These are phyloP conservation scores for Volucella bombylans DNA, from an alignment of 2,888 invertebrate genomes.

Conservation along the genomic window DNA sequence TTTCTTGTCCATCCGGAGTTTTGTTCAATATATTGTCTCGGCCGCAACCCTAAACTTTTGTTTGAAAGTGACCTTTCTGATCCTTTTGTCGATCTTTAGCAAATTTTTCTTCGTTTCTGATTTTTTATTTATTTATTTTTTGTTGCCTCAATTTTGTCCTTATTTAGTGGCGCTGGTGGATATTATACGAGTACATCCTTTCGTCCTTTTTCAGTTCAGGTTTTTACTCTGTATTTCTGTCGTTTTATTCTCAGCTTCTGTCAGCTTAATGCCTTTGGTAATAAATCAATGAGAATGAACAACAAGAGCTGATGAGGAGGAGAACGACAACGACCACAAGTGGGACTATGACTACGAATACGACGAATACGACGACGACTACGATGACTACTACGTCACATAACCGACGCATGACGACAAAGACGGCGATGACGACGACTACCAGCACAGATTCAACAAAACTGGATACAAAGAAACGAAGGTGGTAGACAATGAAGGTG, in stretches of 20 bases:
- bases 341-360: slow-evolving; percentile 20
- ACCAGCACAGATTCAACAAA: slow-evolving; percentile 9
- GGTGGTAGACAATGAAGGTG: slow-evolving; percentile 25
- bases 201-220: slow-evolving; percentile 14
- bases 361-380: not conserved
- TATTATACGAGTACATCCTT: slow-evolving; percentile 13
- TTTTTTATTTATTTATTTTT: not conserved
- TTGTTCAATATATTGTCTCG: not conserved
- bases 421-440: not conserved
- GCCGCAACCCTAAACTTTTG: slow-evolving; percentile 26
- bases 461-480: slow-evolving; percentile 7
- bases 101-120: slow-evolving; percentile 56
- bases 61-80: slow-evolving; percentile 58
- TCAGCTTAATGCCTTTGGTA: slow-evolving; percentile 69
- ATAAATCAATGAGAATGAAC: slow-evolving; percentile 68
- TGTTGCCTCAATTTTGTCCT: slow-evolving; percentile 4
- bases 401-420: not conserved
- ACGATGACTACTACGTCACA: not conserved
- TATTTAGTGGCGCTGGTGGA: not conserved
- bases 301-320: slow-evolving; percentile 21
- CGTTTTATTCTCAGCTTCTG: slow-evolving; percentile 67
- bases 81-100: slow-evolving; percentile 69
- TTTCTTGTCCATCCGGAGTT: not conserved
- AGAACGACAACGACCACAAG: not conserved
- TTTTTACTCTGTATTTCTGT: slow-evolving; percentile 31